These are phyloP conservation scores for Electrophaes corylata DNA, from an alignment of 2,888 invertebrate genomes.

Conservation along the genomic window DNA sequence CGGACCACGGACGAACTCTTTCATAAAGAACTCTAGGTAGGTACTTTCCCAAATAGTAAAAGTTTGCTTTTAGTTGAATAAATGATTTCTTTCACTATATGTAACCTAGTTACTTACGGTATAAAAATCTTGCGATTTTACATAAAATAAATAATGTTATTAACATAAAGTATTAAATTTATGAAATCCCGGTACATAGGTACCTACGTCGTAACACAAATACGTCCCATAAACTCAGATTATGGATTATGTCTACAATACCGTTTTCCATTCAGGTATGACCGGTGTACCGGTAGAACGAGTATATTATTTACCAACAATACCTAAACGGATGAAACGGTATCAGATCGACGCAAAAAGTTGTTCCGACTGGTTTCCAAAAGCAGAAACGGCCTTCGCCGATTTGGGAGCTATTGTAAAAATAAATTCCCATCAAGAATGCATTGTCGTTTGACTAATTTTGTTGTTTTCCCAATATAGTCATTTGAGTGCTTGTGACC, in stretches of 20 bases:
- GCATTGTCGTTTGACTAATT: neutral
- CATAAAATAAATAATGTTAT: neutral
- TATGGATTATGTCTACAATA: slow-evolving; percentile 5
- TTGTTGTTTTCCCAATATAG: neutral
- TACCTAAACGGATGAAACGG: slow-evolving; percentile 6
- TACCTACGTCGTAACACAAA: slow-evolving; percentile 6
- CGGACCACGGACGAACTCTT: too few species aligned
- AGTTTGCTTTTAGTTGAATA: too few species aligned
- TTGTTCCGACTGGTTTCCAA: slow-evolving; percentile 17
- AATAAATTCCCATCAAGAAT: slow-evolving; percentile 1
- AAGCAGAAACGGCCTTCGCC: slow-evolving; percentile 22
- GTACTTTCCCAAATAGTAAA: too few species aligned
- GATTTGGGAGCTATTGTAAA: slow-evolving; percentile 12
- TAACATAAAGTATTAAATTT: neutral
- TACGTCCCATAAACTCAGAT: slow-evolving; percentile 9
- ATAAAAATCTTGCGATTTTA: neutral
- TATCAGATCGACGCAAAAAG: slow-evolving; percentile 7
- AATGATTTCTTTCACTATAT: too few species aligned
- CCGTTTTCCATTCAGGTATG: slow-evolving; percentile 13
- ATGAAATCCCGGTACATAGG: neutral
- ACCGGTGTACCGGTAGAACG: slow-evolving; percentile 11
- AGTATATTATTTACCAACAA: slow-evolving; percentile 10
- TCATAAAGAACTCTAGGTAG: too few species aligned
- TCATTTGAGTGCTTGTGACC: too few species aligned
- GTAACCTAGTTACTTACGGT: too few species aligned